Conservation (phyloP, 2,113 vertebrate genomes). For the Chlamydotis undulata region DNA sequence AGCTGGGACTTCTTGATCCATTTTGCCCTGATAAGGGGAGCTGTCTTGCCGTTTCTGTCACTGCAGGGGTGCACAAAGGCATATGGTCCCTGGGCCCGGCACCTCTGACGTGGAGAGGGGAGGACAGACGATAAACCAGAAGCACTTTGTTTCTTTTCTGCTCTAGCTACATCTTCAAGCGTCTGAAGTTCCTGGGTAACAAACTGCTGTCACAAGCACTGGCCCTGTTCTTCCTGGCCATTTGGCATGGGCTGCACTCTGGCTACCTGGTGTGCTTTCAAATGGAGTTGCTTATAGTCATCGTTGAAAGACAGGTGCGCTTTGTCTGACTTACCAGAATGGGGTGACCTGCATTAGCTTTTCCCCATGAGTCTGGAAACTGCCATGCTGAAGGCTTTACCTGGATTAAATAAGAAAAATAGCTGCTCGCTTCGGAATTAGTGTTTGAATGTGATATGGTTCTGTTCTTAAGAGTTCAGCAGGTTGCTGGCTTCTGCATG, state of each 20-base stretch:
- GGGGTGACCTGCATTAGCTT: neutral
- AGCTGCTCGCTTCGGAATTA: neutral
- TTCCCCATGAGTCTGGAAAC: neutral
- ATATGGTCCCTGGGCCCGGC: neutral
- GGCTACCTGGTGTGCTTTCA: slow-evolving; percentile 97
- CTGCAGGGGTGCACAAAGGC: neutral
- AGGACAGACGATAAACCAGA: neutral
- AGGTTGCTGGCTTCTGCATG: neutral
- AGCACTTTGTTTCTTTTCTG: slow-evolving; percentile 12
- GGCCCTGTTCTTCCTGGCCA: slow-evolving; percentile 88
- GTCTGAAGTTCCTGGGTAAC: slow-evolving; percentile 91
- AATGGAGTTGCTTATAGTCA: slow-evolving; percentile 94
- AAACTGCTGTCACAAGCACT: slow-evolving; percentile 89
- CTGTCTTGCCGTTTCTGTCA: neutral
- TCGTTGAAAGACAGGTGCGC: slow-evolving; percentile 89
- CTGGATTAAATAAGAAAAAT: neutral
- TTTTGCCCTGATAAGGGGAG: neutral
- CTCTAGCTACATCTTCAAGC: slow-evolving; percentile 91
- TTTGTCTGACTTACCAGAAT: neutral
- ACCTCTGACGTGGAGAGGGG: neutral
- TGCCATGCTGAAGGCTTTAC: neutral
- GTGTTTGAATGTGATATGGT: neutral
- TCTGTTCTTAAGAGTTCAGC: neutral
- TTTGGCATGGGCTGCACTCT: slow-evolving; percentile 96
- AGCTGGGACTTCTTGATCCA: neutral